These are phyloP conservation scores for Chrysemys picta DNA, from an alignment of 2,113 vertebrate genomes.

Conservation along the genomic window DNA sequence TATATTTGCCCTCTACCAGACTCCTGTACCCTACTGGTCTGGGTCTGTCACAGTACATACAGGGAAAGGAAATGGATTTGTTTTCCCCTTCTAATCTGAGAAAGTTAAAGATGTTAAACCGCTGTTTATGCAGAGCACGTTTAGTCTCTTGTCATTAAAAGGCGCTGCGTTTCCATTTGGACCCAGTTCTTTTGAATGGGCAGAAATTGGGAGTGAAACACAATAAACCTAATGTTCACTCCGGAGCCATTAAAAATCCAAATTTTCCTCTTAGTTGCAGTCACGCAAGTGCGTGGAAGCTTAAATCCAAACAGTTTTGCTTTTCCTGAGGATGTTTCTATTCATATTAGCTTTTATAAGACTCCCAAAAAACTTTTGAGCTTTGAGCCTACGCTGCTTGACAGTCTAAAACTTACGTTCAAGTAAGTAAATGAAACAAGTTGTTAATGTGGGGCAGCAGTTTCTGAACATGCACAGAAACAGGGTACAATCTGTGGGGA, in stretches of 20 bases:
- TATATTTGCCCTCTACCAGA: too few species aligned
- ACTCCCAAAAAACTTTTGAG: background rate
- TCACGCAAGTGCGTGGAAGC: background rate
- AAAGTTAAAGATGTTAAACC: background rate
- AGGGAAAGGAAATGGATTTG: background rate
- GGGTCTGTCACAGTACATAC: background rate
- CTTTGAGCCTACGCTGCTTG: background rate
- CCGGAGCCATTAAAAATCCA: background rate
- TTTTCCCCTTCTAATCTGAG: background rate
- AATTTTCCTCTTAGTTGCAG: background rate
- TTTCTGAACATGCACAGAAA: background rate
- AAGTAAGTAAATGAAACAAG: background rate
- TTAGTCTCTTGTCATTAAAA: background rate
- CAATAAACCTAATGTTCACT: background rate
- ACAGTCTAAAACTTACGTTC: background rate
- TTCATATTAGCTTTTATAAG: background rate
- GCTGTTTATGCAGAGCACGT: accelerated
- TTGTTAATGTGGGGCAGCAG: background rate
- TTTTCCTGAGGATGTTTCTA: background rate
- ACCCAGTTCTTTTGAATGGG: background rate
- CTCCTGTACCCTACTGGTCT: too few species aligned
- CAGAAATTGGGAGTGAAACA: background rate
- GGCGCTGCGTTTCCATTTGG: background rate
- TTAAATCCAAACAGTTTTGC: background rate
- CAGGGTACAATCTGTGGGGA: background rate